Base-by-base conservation (phyloP, 2,113 vertebrate species). In the Callithrix jacchus region DNA sequence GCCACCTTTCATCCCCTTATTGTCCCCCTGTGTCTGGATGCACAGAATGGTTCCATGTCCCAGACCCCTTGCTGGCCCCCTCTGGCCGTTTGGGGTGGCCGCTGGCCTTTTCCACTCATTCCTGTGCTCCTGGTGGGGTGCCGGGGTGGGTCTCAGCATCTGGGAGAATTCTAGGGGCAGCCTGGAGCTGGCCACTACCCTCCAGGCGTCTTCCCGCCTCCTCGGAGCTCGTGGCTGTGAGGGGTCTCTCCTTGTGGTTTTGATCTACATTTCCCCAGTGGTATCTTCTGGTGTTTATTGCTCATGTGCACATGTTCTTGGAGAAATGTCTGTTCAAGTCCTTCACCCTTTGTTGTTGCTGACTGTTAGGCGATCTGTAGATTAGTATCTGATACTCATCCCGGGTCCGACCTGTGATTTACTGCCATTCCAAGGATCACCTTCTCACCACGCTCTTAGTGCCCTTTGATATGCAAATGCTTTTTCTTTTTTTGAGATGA, bases 131-230 rank as follows among this genome's bases (percentile, higher is more conserved):
- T 35, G 74, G 35, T n/a, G 47, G 40, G 23, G 27, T 7, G 32
- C 5, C 37, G 12, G 40, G 27, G 61, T 64, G 11, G 3, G 8
- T 30, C 66, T n/a, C 23, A 82, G 87, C 47, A n/a, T 32, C 17
- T 3, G 37, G 6, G 27, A 56, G 20, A 1, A 40, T 54, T 37
- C 11, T 30, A 20, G 30, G 23, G 58, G 32, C 21, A 6, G 1
- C 21, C 3, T 0, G 40, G 35, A 13, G 68, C 52, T 6, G 6
- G 20, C 16, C 35, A 4, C 17, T 56, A 2, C 0, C 14, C 37
- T n/a, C 23, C 11, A 14, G 10, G 3, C 30, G 0, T 1, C 68
- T 23, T 70, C 70, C 32, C 27, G 40, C 61, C 17, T 77, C 21
- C 47, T 3, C 0, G 0, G n/a, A 16, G 40, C 58, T 45, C 47